phyloP scores from a whole-genome alignment of 2,113 vertebrate species.

The Clarias macrocephalus region DNA sequence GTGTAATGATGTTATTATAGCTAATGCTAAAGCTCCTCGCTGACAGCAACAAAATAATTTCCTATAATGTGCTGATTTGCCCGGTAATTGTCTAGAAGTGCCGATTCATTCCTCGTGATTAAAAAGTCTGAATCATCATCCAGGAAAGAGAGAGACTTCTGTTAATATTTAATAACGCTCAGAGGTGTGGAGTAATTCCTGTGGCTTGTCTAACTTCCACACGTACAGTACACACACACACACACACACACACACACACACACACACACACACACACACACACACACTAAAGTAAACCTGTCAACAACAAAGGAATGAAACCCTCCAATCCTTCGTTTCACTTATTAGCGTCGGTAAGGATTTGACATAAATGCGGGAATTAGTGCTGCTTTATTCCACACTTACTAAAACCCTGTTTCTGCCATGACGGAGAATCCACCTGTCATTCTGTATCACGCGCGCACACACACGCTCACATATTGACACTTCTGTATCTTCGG shows the following conservation, averaged over 20 bases:
- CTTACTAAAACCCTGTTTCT: neutral
- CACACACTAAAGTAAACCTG: neutral
- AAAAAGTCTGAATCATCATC: slow-evolving; percentile 6
- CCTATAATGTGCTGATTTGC: slow-evolving; percentile 37
- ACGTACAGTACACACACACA: neutral
- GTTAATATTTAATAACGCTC: slow-evolving; percentile 16
- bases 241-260: neutral
- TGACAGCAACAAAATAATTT: slow-evolving; percentile 25
- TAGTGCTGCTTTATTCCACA: slow-evolving; percentile 34
- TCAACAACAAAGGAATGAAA: slow-evolving; percentile 23
- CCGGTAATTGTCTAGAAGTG: slow-evolving; percentile 17
- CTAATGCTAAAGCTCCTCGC: neutral
- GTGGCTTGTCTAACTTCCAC: neutral
- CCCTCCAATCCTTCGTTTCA: neutral
- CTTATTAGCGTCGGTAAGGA: slow-evolving; percentile 32
- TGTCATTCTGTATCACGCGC: neutral
- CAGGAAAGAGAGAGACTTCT: neutral
- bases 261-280: neutral
- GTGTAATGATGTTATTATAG: slow-evolving; percentile 39
- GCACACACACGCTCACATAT: neutral
- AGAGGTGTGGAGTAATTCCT: slow-evolving; percentile 3
- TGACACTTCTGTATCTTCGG: neutral
- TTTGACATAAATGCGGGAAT: slow-evolving; percentile 36
- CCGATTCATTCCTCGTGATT: neutral
- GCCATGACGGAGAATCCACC: slow-evolving; percentile 9